phyloP scores from a whole-genome alignment of 1,140 invertebrate species.

The Hypsibius dujardini region DNA sequence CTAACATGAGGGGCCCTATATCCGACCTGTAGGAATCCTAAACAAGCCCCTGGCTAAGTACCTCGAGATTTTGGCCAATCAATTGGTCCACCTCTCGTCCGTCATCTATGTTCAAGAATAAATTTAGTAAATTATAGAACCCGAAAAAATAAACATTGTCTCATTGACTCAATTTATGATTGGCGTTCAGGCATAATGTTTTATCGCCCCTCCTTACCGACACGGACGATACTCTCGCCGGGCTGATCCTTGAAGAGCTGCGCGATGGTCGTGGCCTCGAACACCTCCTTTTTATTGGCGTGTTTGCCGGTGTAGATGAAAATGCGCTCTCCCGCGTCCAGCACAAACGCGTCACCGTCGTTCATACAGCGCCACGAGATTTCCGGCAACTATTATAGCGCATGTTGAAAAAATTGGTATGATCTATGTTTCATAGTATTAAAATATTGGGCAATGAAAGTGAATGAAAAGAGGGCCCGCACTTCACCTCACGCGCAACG shows the following conservation, averaged over 20 bases:
- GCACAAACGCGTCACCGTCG: constrained; percentile 64
- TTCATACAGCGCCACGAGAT: constrained; percentile 61
- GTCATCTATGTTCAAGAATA: background rate
- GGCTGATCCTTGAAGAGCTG: constrained; percentile 5
- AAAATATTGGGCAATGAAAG: too few species aligned
- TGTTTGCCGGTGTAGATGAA: constrained; percentile 61
- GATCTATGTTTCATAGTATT: too few species aligned
- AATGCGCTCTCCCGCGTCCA: constrained; percentile 48
- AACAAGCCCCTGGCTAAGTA: background rate
- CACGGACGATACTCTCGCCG: background rate
- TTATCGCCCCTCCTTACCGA: background rate
- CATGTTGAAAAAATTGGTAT: constrained; percentile 27
- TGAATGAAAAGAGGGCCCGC: too few species aligned
- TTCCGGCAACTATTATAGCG: too few species aligned
- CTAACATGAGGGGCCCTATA: too few species aligned
- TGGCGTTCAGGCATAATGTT: background rate
- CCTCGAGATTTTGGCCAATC: background rate
- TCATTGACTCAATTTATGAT: background rate
- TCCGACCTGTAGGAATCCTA: background rate
- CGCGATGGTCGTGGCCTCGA: background rate
- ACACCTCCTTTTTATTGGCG: constrained; percentile 37
- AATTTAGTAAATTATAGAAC: background rate
- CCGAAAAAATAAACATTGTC: background rate
- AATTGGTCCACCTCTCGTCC: background rate
- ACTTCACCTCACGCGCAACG: constrained; percentile 46